Conservation (phyloP, 2,888 invertebrate genomes). For the Megaustenia siamemsis region DNA sequence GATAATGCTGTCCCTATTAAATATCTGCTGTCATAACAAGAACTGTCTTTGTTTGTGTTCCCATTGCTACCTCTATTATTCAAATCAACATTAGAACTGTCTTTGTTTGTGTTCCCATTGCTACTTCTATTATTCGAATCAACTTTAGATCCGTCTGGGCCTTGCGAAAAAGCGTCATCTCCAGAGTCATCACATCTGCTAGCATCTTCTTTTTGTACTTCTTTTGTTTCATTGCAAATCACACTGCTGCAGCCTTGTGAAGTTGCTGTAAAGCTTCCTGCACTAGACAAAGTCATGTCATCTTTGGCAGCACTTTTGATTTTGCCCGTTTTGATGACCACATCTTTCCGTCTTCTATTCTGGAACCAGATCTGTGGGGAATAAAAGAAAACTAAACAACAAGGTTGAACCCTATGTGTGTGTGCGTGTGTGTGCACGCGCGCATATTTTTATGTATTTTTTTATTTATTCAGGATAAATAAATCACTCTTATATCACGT, state of each 20-base stretch:
- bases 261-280: neutral
- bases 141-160: neutral
- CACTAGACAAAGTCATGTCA: neutral
- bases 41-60: neutral
- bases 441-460: neutral
- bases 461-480: too few species aligned
- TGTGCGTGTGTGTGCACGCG: too few species aligned
- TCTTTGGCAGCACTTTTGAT: slow-evolving; percentile 40
- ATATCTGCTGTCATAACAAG: neutral
- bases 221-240: neutral
- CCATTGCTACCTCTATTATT: neutral
- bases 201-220: neutral
- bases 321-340: slow-evolving; percentile 63
- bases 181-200: neutral
- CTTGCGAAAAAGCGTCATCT: too few species aligned
- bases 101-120: neutral
- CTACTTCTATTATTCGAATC: too few species aligned
- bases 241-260: neutral
- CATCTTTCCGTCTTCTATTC: slow-evolving; percentile 78
- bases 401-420: neutral
- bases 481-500: too few species aligned
- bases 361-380: slow-evolving; percentile 78
- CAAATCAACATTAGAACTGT: neutral
- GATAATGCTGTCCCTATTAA: neutral
- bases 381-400: neutral